phyloP scores from a whole-genome alignment of 2,113 vertebrate genomes.

The Progne subis region DNA sequence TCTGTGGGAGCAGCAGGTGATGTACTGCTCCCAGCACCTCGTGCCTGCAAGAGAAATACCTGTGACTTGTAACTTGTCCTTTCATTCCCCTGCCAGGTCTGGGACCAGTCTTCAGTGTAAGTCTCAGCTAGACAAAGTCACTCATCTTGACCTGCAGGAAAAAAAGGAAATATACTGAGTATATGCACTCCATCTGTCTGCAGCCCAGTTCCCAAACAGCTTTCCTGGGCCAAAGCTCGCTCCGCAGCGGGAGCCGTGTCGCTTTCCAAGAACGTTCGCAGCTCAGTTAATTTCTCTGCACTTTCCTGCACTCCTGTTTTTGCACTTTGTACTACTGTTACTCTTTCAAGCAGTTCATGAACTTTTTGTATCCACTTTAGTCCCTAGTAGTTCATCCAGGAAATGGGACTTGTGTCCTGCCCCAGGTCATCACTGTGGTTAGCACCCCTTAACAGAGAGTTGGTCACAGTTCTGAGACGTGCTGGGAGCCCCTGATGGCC shows the following conservation, averaged over 20 bases:
- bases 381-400: constrained; percentile 56
- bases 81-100: constrained; percentile 71
- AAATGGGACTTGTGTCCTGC: constrained; percentile 52
- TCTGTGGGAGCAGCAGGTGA: neutral
- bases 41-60: fast-evolving
- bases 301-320: constrained; percentile 71
- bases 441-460: constrained; percentile 7
- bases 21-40: neutral
- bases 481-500: constrained; percentile 68
- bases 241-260: neutral
- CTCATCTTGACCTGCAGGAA: constrained; percentile 75
- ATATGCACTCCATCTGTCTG: constrained; percentile 23
- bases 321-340: constrained; percentile 76
- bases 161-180: constrained; percentile 63
- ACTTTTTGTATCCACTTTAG: constrained; percentile 76
- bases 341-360: constrained; percentile 72
- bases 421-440: constrained; percentile 54
- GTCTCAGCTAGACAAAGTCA: constrained; percentile 59
- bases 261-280: constrained; percentile 11
- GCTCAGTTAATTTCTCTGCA: constrained; percentile 65
- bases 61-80: neutral
- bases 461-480: neutral
- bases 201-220: constrained; percentile 29
- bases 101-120: constrained; percentile 97
- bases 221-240: constrained; percentile 34